Percentiles rank a stretch among this genome's conserved stretches.
Evolutionary conservation across 2,113 vertebrate species (phyloP).

Genomic region (Muscicapa adusta): DNA sequence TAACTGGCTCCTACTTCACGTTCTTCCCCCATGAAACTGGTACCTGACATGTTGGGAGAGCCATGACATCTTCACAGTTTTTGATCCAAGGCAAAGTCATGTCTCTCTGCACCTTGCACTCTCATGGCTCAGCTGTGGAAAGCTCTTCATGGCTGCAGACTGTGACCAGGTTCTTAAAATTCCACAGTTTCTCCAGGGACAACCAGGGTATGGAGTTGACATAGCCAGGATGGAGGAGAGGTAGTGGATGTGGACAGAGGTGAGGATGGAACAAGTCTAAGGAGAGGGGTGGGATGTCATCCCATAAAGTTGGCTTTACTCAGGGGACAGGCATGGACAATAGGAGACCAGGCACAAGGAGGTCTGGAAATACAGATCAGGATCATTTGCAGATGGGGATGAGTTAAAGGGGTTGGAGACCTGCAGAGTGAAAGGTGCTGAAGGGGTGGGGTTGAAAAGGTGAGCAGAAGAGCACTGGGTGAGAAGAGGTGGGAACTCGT

Average conservation of each 20-base stretch:
- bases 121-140: background rate
- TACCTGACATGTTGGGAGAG: background rate
- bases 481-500: background rate
- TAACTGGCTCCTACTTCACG: background rate
- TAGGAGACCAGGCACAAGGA: background rate
- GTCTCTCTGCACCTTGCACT: background rate
- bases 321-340: too few relatives aligned
- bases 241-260: background rate
- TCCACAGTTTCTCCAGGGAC: background rate
- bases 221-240: background rate
- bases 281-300: background rate
- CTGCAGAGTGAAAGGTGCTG: background rate
- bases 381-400: background rate
- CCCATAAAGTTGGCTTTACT: background rate
- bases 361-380: background rate
- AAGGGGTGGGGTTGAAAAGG: background rate
- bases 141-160: background rate
- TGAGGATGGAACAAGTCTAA: background rate
- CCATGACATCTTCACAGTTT: background rate
- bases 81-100: background rate
- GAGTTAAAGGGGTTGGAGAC: background rate
- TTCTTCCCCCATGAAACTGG: background rate
- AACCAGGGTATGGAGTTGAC: background rate
- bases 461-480: background rate
- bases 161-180: background rate